Base-by-base conservation (phyloP, 2,113 vertebrate species). In the Marmota monax region DNA sequence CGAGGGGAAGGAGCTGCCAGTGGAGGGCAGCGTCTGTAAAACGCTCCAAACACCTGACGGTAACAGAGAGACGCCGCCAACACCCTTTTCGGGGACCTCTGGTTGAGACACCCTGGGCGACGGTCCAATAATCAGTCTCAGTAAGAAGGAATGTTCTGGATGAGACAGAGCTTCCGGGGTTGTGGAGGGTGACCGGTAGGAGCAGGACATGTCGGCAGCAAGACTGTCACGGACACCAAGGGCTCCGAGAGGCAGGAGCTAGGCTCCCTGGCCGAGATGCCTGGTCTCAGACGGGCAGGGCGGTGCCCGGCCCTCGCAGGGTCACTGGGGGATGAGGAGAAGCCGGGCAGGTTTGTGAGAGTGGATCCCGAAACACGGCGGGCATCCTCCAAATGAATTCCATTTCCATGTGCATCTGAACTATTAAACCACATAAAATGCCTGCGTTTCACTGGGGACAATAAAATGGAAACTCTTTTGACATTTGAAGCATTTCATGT, bases 401-500 rank as follows among this genome's bases (percentile, higher is more conserved):
- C 94, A 92, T 95, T 78, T 90, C 37, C 98, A 90, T 88, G 96
- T 73, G 92, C 96, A 79, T 96, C 93, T 85, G 92, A 96, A 93
- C 96, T 69, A 65, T 80, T 51, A 97, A 90, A 73, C 94, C 95
- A 83, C 93, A 84, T 48, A 77, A 96, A 95, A 96, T 34, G 80
- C 95, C 92, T 48, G 51, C 65, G n/a, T 89, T 94, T 74, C 95
- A 23, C 95, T 92, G 51, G 94, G 94, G 97, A 96, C 95, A 93
- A 96, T 92, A 53, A 96, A 45, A 95, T 73, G 97, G 85, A 97
- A 98, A 96, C 77, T 90, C 97, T 96, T 93, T 77, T 90, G 97
- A 96, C 96, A 92, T 96, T 58, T 92, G 95, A 94, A 92, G 93
- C 96, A 96, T 97, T 96, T 95, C 96, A 67, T 61, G 95, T 96